These are phyloP conservation scores for Trogon surrucura DNA, from an alignment of 2,113 vertebrate species.

Conservation along the genomic window DNA sequence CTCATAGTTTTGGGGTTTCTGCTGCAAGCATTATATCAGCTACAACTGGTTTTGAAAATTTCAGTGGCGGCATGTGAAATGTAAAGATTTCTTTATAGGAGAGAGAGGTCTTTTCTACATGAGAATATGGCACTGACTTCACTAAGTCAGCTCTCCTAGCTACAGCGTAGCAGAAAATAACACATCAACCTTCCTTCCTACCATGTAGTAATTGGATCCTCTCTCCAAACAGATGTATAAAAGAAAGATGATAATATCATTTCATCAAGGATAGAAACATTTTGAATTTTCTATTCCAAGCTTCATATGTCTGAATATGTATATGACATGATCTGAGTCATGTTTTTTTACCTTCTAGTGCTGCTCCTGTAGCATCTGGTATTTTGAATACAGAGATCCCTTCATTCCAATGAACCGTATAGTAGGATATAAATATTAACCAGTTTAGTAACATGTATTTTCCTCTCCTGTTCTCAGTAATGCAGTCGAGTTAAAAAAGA, in stretches of 20 bases:
- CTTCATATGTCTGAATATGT: not conserved
- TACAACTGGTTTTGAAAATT: not conserved
- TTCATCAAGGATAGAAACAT: not conserved
- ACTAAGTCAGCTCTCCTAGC: not conserved
- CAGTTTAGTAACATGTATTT: not conserved
- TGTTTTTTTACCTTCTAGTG: not conserved
- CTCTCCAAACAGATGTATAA: not conserved
- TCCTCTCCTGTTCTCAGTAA: not conserved
- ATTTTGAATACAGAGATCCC: not conserved
- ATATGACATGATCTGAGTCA: not conserved
- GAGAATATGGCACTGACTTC: not conserved
- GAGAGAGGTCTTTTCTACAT: not conserved
- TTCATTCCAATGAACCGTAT: not conserved
- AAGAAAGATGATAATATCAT: not conserved
- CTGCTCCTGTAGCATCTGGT: not conserved
- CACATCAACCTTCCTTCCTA: not conserved
- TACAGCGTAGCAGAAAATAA: not conserved
- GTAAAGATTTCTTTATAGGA: not conserved
- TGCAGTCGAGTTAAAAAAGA: slow-evolving; percentile 2
- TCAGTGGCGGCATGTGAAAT: not conserved
- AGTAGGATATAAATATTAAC: slow-evolving; percentile 13
- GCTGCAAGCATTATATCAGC: not conserved
- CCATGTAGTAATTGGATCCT: accelerated
- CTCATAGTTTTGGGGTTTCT: not conserved
- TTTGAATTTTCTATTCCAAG: not conserved